Evolutionary conservation across 2,113 vertebrate species (phyloP), one percentile per base, ranked within the genome.

Genomic region (Pelobates fuscus): DNA sequence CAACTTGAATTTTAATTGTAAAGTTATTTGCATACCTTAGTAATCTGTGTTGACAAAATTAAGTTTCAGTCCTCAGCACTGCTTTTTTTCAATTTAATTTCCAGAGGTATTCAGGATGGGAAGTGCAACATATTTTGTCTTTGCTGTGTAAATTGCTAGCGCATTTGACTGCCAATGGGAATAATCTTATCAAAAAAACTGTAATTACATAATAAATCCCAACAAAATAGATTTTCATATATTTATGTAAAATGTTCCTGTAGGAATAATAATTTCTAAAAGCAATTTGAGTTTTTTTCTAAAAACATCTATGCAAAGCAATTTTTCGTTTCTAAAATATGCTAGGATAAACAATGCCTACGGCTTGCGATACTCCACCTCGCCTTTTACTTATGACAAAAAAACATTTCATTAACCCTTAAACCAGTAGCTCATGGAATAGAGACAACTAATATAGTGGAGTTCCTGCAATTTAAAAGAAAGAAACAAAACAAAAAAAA

Each of bases 201-300:
- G 23, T 67, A 46, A 60, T 59, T 60, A 58, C 27, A 60, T 76
- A 59, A 67, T 60, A 25, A 59, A 60, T 67, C 54, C 44, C 57
- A 61, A 67, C 68, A 78, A 59, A 43, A 72, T 29, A 54, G 29
- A 67, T 67, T 78, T 67, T 23, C 70, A 61, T 55, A 65, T 24
- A 54, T 77, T 77, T 70, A 26, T 44, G 46, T 43, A 15, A 61
- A 67, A 67, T 26, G 29, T n/a, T 43, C 64, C 55, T 27, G 11
- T 18, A 67, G 62, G 37, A 66, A 72, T 55, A 67, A 54, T 43
- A 20, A 67, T 25, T 20, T 49, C 43, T 67, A 20, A 67, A 71
- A 54, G 55, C 41, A 23, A 60, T 65, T 54, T 60, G 46, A 67
- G 27, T 25, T 52, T 24, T 59, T 37, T 37, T 58, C 59, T 12